Conservation (phyloP, 2,113 vertebrate species). For the Gymnarchus niloticus region DNA sequence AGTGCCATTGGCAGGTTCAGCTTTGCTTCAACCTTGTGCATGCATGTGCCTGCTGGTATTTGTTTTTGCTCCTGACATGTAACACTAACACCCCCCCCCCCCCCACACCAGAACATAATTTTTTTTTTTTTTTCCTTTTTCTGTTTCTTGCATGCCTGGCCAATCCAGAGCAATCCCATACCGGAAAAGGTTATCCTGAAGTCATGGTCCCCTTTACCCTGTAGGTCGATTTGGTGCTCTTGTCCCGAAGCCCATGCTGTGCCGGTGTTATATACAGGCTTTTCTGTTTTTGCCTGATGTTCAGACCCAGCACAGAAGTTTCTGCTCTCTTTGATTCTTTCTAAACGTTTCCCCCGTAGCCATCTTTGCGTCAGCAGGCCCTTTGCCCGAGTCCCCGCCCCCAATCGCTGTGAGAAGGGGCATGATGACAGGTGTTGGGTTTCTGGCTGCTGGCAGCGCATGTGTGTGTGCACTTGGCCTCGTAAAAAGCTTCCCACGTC, state of each 20-base stretch:
- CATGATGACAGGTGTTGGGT: slow-evolving; percentile 6
- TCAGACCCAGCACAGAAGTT: background rate
- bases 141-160: background rate
- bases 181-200: background rate
- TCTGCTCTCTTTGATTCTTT: too few species aligned
- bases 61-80: background rate
- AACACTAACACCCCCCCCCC: too few species aligned
- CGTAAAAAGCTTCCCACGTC: background rate
- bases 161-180: background rate
- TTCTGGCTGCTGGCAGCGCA: background rate
- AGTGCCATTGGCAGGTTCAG: background rate
- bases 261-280: background rate
- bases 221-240: background rate
- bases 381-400: background rate
- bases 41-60: background rate
- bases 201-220: background rate
- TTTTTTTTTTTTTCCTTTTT: background rate
- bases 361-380: too few species aligned
- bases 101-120: background rate
- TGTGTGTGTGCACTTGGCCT: background rate
- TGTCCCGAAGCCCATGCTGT: background rate
- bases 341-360: too few species aligned
- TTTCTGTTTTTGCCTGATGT: background rate
- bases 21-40: background rate
- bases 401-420: background rate